Percentiles rank a stretch among this genome's conserved stretches.
Conservation (phyloP, 2,113 vertebrate genomes). For the Neopipo cinnamomea region DNA sequence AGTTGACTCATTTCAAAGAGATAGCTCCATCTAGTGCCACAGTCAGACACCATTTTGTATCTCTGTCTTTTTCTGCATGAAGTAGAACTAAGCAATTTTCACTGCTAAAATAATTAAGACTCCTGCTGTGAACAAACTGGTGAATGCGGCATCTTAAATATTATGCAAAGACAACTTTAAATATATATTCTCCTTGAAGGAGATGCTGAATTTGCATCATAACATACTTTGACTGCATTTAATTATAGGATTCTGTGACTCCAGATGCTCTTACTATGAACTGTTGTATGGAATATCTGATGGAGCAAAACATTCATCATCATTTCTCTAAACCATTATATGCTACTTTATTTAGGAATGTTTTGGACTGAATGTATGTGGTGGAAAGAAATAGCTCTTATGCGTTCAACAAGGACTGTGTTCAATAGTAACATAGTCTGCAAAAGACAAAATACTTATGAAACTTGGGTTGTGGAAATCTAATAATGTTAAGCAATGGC, state of each 20-base stretch:
- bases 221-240: neutral
- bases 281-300: neutral
- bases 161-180: neutral
- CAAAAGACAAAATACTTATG: neutral
- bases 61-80: neutral
- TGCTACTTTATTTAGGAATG: neutral
- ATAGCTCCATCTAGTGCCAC: conserved; percentile 68
- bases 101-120: neutral
- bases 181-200: neutral
- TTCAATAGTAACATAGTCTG: neutral
- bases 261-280: neutral
- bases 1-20: conserved; percentile 16
- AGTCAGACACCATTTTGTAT: neutral
- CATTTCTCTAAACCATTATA: neutral
- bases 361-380: neutral
- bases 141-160: neutral
- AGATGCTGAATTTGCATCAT: neutral
- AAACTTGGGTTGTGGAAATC: neutral
- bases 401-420: neutral
- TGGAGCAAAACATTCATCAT: neutral
- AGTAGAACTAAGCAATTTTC: neutral
- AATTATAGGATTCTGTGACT: neutral
- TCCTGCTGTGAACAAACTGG: neutral
- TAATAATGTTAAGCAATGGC: neutral
- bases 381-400: neutral